Evolutionary conservation across 64 coral and sea anemone genomes (phyloP).

Genomic region (Acropora tenuis): DNA sequence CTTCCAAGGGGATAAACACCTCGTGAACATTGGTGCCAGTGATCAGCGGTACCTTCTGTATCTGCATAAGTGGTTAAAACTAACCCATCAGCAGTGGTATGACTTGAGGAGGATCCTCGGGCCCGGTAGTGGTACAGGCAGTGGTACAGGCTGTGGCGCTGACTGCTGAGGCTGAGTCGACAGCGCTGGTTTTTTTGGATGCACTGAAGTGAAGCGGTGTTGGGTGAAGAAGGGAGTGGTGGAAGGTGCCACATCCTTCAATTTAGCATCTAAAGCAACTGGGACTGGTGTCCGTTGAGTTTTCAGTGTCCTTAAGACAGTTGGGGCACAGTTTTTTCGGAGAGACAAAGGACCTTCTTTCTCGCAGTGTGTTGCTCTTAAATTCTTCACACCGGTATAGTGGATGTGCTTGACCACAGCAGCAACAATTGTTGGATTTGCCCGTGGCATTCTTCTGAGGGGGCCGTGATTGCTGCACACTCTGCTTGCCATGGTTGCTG

Average conservation of each 20-base stretch:
- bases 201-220: background rate
- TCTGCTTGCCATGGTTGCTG: background rate
- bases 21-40: constrained; percentile 40
- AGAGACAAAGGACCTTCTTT: constrained; percentile 1
- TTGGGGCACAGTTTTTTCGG: constrained; percentile 47
- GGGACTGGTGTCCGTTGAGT: constrained; percentile 15
- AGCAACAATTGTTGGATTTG: constrained; percentile 23
- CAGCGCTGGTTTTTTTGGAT: background rate
- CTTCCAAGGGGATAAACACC: constrained; percentile 45
- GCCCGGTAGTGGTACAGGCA: background rate
- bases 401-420: constrained; percentile 35
- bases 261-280: constrained; percentile 39
- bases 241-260: constrained; percentile 21
- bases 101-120: constrained; percentile 29
- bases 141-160: background rate
- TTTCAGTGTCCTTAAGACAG: constrained; percentile 49
- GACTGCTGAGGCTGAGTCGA: background rate
- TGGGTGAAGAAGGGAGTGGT: constrained; percentile 47
- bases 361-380: constrained; percentile 30
- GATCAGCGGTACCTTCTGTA: no score
- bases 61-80: constrained; percentile 52
- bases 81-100: constrained; percentile 29
- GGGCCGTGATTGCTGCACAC: background rate
- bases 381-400: constrained; percentile 31
- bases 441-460: background rate